Base-by-base conservation (phyloP, 1,140 invertebrate species). In the Megalopta genalis region DNA sequence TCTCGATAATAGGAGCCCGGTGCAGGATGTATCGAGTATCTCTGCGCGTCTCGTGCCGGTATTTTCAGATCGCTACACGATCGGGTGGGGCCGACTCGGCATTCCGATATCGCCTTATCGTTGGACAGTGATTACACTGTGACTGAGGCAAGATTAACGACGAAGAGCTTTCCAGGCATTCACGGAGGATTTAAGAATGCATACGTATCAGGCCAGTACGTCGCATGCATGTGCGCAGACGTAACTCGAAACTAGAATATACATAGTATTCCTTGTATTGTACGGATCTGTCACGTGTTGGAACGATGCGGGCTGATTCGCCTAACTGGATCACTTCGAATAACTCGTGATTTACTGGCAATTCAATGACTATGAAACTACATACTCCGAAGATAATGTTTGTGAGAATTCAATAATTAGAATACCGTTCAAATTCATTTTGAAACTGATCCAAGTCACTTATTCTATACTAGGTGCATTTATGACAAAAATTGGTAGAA, bases 61-160 rank as follows among this genome's bases (percentile, higher is more conserved):
- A 80, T 86, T 85, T 86, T 86, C 76, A 80, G 77, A 82, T 82
- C 74, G 66, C 57, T 32, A 57, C 62, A 65, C 46, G 80, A 85
- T 82, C 79, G 77, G 81, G 70, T 66, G 59, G 72, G 79, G 76
- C 69, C 37, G 81, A 63, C 78, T 78, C 39, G 73, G 77, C 81
- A 82, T 87, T 81, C 82, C 78, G 81, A 87, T 87, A 87, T 87
- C 86, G 74, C 79, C 79, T 86, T 87, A 87, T 87, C 86, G 77
- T 39, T 52, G 70, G 77, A 80, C 79, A 85, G 86, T 86, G 86
- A 86, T 87, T 87, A 87, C 84, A 83, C 83, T 77, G 81, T 81
- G 84, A 87, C 84, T 73, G 77, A 46, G 85, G 49, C 54, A 87
- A 87, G 86, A 87, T 87, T 87, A 87, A 87, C 82, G 84, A 82